A percentile compares a stretch with the other conserved stretches of the same genome.
phyloP scores from a whole-genome alignment of 2,113 vertebrate species.

The Syngnathus typhle region DNA sequence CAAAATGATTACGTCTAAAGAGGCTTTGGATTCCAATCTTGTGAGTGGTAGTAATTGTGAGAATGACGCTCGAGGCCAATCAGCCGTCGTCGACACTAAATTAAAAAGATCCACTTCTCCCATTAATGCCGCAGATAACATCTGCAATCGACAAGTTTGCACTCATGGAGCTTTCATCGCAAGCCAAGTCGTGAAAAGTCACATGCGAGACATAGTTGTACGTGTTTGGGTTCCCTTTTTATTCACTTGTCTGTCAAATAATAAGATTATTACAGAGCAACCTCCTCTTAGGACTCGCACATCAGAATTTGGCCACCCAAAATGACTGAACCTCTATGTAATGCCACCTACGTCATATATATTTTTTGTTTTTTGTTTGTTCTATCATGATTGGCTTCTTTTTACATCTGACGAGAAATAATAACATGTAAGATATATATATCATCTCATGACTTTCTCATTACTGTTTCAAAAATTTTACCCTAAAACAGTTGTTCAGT shows the following conservation, averaged over 20 bases:
- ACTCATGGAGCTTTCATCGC: constrained; percentile 11
- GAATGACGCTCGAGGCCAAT: constrained; percentile 19
- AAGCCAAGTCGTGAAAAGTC: constrained; percentile 4
- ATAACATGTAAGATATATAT: too few relatives aligned
- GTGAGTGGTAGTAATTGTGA: neutral
- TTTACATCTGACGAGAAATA: too few relatives aligned
- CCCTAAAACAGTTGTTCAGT: too few relatives aligned
- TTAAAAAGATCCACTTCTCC: constrained; percentile 11
- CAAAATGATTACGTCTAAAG: constrained; percentile 11
- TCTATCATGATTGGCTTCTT: too few relatives aligned
- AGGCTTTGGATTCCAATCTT: neutral
- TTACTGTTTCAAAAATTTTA: too few relatives aligned
- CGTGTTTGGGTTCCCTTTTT: neutral
- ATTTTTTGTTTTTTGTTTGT: too few relatives aligned
- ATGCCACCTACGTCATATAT: too few relatives aligned
- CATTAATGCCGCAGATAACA: constrained; percentile 18
- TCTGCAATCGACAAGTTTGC: neutral
- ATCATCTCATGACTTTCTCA: too few relatives aligned
- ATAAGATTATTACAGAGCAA: neutral
- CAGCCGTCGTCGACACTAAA: constrained; percentile 12
- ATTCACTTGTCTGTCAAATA: neutral
- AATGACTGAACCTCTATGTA: too few relatives aligned
- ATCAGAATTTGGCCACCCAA: neutral
- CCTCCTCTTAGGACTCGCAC: neutral
- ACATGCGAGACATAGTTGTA: constrained; percentile 1